Evolutionary conservation across 2,888 invertebrate species (phyloP).

Genomic region (Caradrina kadenii): DNA sequence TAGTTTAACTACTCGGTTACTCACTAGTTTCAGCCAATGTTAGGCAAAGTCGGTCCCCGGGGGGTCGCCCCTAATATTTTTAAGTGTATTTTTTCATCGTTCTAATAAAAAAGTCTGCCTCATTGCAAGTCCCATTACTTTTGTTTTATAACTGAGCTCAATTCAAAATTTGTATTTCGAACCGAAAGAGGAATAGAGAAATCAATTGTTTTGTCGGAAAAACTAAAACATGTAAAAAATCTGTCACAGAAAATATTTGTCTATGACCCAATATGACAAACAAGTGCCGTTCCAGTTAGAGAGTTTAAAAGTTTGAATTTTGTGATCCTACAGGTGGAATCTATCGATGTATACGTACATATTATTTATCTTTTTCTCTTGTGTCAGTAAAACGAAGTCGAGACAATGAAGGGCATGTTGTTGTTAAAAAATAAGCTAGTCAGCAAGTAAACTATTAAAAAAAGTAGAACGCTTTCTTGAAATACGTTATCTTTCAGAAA

Average conservation of each 20-base stretch:
- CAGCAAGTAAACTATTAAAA: neutral
- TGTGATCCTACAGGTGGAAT: conserved; percentile 16
- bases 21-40: no score
- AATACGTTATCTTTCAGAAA: neutral
- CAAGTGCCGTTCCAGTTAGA: neutral
- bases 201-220: no score
- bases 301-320: neutral
- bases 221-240: neutral
- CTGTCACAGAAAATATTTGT: neutral
- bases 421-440: neutral
- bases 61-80: no score
- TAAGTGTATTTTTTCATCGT: no score
- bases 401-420: neutral
- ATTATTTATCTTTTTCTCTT: neutral
- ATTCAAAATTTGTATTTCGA: neutral
- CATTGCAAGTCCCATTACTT: no score
- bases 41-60: no score
- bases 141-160: neutral
- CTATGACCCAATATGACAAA: neutral
- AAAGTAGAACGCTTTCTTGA: neutral
- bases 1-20: no score
- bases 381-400: neutral
- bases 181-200: neutral
- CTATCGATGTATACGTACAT: neutral
- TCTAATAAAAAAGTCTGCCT: no score